These are phyloP conservation scores for Poecilia picta DNA, from an alignment of 2,797 vertebrate genomes.

Conservation along the genomic window DNA sequence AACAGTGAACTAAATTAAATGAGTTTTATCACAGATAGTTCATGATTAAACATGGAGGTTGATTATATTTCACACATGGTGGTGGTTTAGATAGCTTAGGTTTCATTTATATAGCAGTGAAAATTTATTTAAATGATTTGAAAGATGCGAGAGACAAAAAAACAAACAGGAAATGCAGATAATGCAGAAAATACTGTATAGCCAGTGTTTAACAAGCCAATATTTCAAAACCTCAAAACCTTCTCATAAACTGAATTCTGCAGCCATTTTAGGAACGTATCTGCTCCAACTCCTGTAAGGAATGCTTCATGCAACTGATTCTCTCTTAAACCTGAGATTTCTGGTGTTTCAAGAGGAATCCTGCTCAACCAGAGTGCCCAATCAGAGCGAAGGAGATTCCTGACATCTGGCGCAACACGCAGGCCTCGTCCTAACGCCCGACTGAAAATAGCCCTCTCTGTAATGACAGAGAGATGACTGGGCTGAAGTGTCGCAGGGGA, in stretches of 20 bases:
- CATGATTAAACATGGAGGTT: not conserved
- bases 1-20: no score
- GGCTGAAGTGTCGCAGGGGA: constrained; percentile 62
- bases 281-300: not conserved
- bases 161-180: not conserved
- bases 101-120: not conserved
- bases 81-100: not conserved
- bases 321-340: constrained; percentile 55
- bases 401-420: constrained; percentile 28
- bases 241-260: not conserved
- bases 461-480: constrained; percentile 65
- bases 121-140: not conserved
- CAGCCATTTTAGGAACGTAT: not conserved
- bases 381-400: constrained; percentile 19
- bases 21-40: no score
- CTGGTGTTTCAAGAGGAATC: constrained; percentile 20
- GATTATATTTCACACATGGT: not conserved
- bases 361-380: not conserved
- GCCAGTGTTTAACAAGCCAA: not conserved
- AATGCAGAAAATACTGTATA: not conserved
- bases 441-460: constrained; percentile 50
- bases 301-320: constrained; percentile 42
- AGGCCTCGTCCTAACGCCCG: constrained; percentile 32
- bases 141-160: not conserved
- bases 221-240: not conserved